Conservation (phyloP, 1,140 invertebrate species). For the Lepidurus apus region DNA sequence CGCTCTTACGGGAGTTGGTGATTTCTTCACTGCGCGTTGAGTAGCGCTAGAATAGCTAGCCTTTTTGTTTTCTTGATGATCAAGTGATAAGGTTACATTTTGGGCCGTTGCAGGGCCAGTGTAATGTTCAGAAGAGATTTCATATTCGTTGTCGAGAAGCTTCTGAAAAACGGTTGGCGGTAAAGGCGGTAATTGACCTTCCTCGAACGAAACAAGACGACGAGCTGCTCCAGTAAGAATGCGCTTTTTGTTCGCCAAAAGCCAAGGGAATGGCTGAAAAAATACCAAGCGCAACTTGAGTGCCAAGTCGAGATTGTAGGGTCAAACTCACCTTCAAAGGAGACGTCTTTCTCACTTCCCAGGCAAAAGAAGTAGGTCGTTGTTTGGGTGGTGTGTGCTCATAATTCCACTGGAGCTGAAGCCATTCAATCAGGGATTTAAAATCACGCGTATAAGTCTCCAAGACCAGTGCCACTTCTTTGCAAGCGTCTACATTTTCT, state of each 20-base stretch:
- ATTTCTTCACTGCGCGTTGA: background rate
- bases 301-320: too few relatives aligned
- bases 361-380: slow-evolving; percentile 79
- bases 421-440: slow-evolving; percentile 84
- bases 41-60: background rate
- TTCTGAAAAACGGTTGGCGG: background rate
- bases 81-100: background rate
- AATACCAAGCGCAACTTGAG: background rate
- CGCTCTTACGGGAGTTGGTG: background rate
- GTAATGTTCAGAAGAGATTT: background rate
- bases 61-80: background rate
- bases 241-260: slow-evolving; percentile 9
- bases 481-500: slow-evolving; percentile 58
- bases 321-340: slow-evolving; percentile 51
- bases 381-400: slow-evolving; percentile 79
- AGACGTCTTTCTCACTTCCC: slow-evolving; percentile 91
- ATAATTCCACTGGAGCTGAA: slow-evolving; percentile 86
- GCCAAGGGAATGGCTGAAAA: slow-evolving; percentile 23
- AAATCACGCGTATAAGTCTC: slow-evolving; percentile 93
- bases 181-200: slow-evolving; percentile 4
- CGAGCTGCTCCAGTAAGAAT: slow-evolving; percentile 10
- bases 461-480: slow-evolving; percentile 84
- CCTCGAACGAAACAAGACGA: slow-evolving; percentile 27
- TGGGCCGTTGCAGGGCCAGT: background rate
- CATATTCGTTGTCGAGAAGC: background rate